Evolutionary conservation across 2,888 invertebrate species (phyloP).

Genomic region (Leucophenga maculata): DNA sequence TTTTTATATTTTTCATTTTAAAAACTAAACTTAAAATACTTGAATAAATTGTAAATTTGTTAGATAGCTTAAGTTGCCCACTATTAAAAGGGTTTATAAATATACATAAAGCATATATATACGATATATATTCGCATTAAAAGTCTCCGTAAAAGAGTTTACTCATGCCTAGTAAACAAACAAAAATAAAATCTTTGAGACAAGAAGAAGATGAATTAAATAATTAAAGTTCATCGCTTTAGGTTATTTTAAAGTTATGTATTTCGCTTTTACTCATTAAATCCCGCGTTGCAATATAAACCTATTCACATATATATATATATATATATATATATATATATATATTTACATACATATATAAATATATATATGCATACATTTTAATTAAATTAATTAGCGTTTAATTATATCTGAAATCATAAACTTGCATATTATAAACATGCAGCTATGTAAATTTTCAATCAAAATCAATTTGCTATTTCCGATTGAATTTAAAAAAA

Average conservation of each 20-base stretch:
- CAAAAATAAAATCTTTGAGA: neutral
- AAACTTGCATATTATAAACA: neutral
- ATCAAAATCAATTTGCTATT: constrained; percentile 5
- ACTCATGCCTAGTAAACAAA: neutral
- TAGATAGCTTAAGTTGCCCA: constrained; percentile 21
- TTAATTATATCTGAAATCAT: neutral
- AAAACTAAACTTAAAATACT: neutral
- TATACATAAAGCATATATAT: too few species aligned
- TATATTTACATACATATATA: constrained; percentile 7
- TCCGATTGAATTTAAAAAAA: neutral
- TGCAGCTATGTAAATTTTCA: neutral
- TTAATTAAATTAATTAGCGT: neutral
- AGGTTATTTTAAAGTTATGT: constrained; percentile 1
- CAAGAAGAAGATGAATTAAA: neutral
- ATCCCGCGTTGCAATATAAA: constrained; percentile 16
- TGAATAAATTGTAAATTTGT: constrained; percentile 12
- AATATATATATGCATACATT: neutral
- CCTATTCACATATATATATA: constrained; percentile 1
- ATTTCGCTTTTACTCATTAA: neutral
- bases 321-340: neutral
- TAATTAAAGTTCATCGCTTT: neutral
- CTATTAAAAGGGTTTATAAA: constrained; percentile 8
- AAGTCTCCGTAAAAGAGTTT: neutral
- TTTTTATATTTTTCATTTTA: too few species aligned
- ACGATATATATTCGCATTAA: too few species aligned